Conservation (phyloP, 2,888 invertebrate species). For the Scaptodrosophila latifasciaeformis region DNA sequence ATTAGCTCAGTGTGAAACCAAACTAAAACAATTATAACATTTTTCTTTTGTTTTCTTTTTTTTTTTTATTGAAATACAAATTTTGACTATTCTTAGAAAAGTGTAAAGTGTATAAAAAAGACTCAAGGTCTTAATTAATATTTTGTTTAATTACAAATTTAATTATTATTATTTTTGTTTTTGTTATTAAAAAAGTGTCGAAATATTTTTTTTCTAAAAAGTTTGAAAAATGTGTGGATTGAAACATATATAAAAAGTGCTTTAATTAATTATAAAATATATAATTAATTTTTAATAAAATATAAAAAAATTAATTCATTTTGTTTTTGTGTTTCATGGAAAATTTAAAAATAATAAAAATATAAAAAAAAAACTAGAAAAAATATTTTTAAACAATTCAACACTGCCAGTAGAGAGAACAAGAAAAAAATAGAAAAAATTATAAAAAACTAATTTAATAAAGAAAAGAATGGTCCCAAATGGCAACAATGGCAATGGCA, state of each 20-base stretch:
- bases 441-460: conserved; percentile 1
- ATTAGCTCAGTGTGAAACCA: no score
- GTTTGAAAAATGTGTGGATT: no score
- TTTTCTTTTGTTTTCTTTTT: no score
- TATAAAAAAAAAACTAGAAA: conserved; percentile 11
- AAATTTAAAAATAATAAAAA: conserved; percentile 1
- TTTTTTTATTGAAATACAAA: no score
- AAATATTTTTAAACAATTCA: background rate
- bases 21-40: no score
- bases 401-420: background rate
- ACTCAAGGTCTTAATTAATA: no score
- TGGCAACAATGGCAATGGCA: conserved; percentile 40
- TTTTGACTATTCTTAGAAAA: no score
- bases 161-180: conserved; percentile 25
- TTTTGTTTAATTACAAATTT: no score
- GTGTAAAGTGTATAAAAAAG: no score
- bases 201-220: conserved; percentile 15
- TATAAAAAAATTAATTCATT: conserved; percentile 6
- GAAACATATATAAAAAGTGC: conserved; percentile 20
- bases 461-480: conserved; percentile 16
- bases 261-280: conserved; percentile 30
- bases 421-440: conserved; percentile 1
- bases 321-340: conserved; percentile 1
- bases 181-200: conserved; percentile 19
- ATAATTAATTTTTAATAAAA: conserved; percentile 1